Evolutionary conservation across 2,888 invertebrate species (phyloP).

Genomic region (Hofmannophila pseudospretella): DNA sequence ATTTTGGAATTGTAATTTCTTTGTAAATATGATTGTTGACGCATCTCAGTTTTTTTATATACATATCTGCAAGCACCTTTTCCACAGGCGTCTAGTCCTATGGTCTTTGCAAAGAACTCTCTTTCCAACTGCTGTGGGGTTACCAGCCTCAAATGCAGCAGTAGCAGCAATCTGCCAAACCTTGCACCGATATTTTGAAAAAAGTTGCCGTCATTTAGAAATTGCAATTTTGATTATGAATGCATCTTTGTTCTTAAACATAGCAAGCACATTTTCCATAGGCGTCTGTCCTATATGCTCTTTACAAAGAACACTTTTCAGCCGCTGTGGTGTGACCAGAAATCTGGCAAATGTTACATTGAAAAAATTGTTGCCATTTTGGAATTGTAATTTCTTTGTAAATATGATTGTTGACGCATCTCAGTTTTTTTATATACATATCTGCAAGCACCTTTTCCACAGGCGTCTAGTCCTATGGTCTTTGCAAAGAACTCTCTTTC

Average conservation of each 20-base stretch:
- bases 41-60: conserved; percentile 94
- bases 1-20: background rate
- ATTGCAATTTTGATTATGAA: too few species aligned
- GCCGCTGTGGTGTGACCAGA: background rate
- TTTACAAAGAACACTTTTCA: conserved; percentile 94
- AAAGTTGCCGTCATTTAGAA: too few species aligned
- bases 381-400: background rate
- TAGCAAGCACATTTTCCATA: conserved; percentile 74
- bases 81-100: conserved; percentile 94
- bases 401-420: background rate
- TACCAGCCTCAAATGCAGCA: conserved; percentile 78
- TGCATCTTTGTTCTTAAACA: conserved; percentile 99
- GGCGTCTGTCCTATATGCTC: conserved; percentile 96
- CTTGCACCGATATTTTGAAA: too few species aligned
- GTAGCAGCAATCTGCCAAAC: too few species aligned
- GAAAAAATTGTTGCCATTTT: too few species aligned
- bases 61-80: conserved; percentile 84
- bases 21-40: background rate
- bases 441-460: conserved; percentile 74
- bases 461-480: conserved; percentile 96
- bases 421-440: conserved; percentile 99
- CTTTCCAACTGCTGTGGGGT: conserved; percentile 90
- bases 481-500: too few species aligned
- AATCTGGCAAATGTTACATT: too few species aligned
- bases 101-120: conserved; percentile 95